These are phyloP conservation scores for Trochalopteron elliotii DNA, from an alignment of 2,113 vertebrate species.

Conservation along the genomic window DNA sequence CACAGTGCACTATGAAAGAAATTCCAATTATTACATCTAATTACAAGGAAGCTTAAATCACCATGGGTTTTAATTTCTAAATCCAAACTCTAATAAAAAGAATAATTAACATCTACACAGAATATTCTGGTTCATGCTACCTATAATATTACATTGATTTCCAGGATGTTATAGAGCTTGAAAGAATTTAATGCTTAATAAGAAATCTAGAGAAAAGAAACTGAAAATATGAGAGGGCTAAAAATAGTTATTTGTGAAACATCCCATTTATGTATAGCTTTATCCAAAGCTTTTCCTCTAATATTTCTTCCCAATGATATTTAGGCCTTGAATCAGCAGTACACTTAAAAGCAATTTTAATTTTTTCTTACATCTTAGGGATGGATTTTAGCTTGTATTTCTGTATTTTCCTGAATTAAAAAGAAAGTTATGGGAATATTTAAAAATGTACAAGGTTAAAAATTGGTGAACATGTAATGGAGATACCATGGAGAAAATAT, in stretches of 20 bases:
- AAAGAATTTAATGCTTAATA: neutral
- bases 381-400: neutral
- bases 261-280: neutral
- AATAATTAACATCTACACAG: slow-evolving; percentile 8
- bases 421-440: neutral
- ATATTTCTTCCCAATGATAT: neutral
- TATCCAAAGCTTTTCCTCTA: neutral
- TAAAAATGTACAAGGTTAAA: neutral
- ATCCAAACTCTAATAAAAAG: neutral
- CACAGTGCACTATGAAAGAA: neutral
- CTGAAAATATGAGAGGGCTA: neutral
- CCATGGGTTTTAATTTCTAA: neutral
- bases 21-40: neutral
- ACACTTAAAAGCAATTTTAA: neutral
- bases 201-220: neutral
- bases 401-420: neutral
- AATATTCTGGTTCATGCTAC: neutral
- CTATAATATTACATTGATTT: slow-evolving; percentile 1
- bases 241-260: neutral
- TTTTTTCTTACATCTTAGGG: neutral
- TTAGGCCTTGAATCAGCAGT: neutral
- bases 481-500: neutral
- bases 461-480: neutral
- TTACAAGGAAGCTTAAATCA: neutral
- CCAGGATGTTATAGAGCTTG: neutral